Evolutionary conservation across 1,140 invertebrate species (phyloP).

Genomic region (Drosophila dunni): DNA sequence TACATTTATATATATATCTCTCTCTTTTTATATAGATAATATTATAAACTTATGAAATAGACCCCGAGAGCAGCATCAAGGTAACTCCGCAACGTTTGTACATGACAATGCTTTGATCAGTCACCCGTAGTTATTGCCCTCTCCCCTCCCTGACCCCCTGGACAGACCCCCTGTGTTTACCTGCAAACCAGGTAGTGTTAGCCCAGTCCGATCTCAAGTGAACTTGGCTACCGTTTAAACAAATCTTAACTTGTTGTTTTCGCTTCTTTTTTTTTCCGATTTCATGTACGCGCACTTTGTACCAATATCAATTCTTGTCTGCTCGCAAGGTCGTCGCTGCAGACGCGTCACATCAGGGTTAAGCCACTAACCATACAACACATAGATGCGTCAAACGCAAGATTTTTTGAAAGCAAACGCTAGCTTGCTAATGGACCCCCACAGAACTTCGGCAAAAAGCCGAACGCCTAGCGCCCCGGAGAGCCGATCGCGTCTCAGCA

Average conservation of each 20-base stretch:
- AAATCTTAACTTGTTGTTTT: constrained; percentile 13
- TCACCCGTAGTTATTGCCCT: constrained; percentile 5
- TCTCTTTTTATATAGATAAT: not conserved
- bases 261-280: not conserved
- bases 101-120: constrained; percentile 30
- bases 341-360: constrained; percentile 12
- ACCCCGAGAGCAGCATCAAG: constrained; percentile 23
- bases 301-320: constrained; percentile 43
- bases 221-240: constrained; percentile 23
- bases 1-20: not conserved
- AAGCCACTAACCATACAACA: no score
- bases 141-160: not conserved
- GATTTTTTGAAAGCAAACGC: no score
- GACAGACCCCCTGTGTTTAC: no score
- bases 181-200: constrained; percentile 12
- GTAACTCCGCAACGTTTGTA: constrained; percentile 22
- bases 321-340: constrained; percentile 27
- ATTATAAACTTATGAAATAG: constrained; percentile 31
- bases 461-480: no score
- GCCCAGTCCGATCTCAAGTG: constrained; percentile 4
- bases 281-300: constrained; percentile 4
- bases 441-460: no score
- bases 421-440: no score
- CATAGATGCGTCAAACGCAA: no score
- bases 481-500: no score